Conservation (phyloP, 2,888 invertebrate genomes). For the Amiota mariae region DNA sequence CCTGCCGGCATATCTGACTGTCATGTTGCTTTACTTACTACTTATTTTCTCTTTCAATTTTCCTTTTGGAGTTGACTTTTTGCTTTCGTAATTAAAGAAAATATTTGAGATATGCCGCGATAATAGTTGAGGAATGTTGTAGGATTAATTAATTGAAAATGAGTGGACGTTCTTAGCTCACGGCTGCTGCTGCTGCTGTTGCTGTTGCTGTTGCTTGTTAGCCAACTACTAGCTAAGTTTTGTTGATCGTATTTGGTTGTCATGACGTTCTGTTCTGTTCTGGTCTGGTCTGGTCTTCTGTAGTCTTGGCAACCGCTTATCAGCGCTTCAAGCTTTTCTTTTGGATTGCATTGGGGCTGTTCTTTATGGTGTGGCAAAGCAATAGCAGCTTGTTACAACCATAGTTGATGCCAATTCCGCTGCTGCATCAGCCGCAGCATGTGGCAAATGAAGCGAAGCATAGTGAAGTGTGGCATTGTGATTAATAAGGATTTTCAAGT, state of each 20-base stretch:
- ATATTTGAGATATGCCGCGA: slow-evolving; percentile 66
- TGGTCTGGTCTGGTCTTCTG: slow-evolving; percentile 54
- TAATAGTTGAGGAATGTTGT: slow-evolving; percentile 67
- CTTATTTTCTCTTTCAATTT: slow-evolving; percentile 25
- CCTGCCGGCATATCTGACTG: not conserved
- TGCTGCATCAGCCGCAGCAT: slow-evolving; percentile 32
- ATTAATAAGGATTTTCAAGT: slow-evolving; percentile 67
- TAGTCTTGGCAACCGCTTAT: slow-evolving; percentile 39
- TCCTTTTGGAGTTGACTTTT: slow-evolving; percentile 17
- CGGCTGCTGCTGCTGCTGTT: slow-evolving; percentile 8
- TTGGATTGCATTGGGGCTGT: not conserved
- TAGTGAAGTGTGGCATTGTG: slow-evolving; percentile 51
- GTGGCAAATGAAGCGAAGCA: not conserved
- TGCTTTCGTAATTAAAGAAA: slow-evolving; percentile 64
- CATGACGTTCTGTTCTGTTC: slow-evolving; percentile 41
- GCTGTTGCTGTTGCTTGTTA: slow-evolving; percentile 49
- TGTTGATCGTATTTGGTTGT: slow-evolving; percentile 2
- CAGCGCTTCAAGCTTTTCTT: not conserved
- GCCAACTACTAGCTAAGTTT: slow-evolving; percentile 29
- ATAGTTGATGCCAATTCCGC: slow-evolving; percentile 14
- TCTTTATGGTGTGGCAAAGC: not conserved
- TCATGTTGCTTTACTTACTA: not conserved
- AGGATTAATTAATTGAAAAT: slow-evolving; percentile 67
- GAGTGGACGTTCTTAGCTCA: slow-evolving; percentile 51
- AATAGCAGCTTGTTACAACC: not conserved